phyloP scores from a whole-genome alignment of 2,888 invertebrate species.

The Athalia rosae region DNA sequence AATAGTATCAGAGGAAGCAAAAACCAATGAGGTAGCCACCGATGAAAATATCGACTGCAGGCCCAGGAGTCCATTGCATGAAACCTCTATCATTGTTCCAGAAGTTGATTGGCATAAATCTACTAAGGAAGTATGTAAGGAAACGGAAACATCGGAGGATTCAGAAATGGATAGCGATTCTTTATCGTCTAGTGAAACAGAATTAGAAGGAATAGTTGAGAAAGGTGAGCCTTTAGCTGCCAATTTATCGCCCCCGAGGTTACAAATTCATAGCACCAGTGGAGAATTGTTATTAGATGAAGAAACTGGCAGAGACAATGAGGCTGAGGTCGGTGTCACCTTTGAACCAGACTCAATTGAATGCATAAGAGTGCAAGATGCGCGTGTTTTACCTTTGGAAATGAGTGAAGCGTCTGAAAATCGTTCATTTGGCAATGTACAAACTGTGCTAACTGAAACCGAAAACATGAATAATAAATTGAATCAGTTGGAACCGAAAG shows the following conservation, averaged over 20 bases:
- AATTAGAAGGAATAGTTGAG: conserved; percentile 58
- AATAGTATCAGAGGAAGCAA: conserved; percentile 25
- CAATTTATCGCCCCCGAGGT: conserved; percentile 78
- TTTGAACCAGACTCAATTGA: conserved; percentile 72
- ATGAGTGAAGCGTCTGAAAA: conserved; percentile 77
- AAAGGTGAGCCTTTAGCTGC: conserved; percentile 52
- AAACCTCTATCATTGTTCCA: conserved; percentile 81
- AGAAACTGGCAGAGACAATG: conserved; percentile 54
- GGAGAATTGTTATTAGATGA: conserved; percentile 79
- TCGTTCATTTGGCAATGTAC: conserved; percentile 68
- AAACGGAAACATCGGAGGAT: conserved; percentile 61
- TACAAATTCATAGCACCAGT: conserved; percentile 84
- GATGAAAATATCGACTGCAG: conserved; percentile 56
- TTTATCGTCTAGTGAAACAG: conserved; percentile 73
- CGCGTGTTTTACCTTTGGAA: background rate
- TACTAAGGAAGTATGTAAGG: conserved; percentile 55
- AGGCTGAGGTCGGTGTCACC: conserved; percentile 54
- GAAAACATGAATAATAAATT: conserved; percentile 65
- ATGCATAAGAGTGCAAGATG: conserved; percentile 51
- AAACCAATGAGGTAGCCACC: conserved; percentile 40
- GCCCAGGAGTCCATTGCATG: conserved; percentile 79
- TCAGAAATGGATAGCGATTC: conserved; percentile 80
- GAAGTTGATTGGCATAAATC: conserved; percentile 77
- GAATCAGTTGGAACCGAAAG: conserved; percentile 65
- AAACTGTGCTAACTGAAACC: conserved; percentile 52